Evolutionary conservation across 2,888 invertebrate genomes (phyloP), one percentile per base, ranked within the genome.

Genomic region (Ormyrus nitidulus): DNA sequence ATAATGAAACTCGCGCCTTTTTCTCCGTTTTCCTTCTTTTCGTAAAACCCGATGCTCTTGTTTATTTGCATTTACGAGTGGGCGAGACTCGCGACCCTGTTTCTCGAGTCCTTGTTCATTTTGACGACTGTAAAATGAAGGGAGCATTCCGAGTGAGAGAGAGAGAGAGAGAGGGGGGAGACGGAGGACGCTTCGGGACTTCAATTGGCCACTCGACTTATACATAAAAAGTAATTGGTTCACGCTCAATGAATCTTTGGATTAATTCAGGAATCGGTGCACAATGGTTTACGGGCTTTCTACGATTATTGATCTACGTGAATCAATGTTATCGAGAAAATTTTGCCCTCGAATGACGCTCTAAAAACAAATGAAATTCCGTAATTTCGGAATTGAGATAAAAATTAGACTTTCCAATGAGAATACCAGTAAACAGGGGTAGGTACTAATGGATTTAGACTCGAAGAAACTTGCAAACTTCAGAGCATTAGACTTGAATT

Each of bases 21-120:
- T 34, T 34, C 3, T 4, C 34, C 34, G 34, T 34, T 34, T 34
- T 34, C 34, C 0, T 34, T 34, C 34, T 34, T 34, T 34, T 4
- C 34, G 34, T 34, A 71, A 48, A 46, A 61, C 7, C 7, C 19
- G 8, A 61, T 8, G 8, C 49, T 44, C 54, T 61, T 68, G 61
- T 68, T 68, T 73, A 79, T 62, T 79, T 68, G 61, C 75, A 75
- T 75, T 68, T 59, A 75, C 61, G 61, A 75, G 75, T 59, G 66
- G 61, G 59, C 7, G 44, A 58, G 34, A 56, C 53, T 72, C 54
- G 61, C 58, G 61, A 75, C 59, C 68, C 61, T 34, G 46, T 59
- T 53, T 68, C 46, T 68, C 62, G 46, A 62, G 62, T 64, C 56
- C 46, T 68, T 68, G 68, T 51, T 75, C 68, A 75, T 75, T 75